Base-by-base conservation (phyloP, 2,797 vertebrate species). In the Myotis pilosus region DNA sequence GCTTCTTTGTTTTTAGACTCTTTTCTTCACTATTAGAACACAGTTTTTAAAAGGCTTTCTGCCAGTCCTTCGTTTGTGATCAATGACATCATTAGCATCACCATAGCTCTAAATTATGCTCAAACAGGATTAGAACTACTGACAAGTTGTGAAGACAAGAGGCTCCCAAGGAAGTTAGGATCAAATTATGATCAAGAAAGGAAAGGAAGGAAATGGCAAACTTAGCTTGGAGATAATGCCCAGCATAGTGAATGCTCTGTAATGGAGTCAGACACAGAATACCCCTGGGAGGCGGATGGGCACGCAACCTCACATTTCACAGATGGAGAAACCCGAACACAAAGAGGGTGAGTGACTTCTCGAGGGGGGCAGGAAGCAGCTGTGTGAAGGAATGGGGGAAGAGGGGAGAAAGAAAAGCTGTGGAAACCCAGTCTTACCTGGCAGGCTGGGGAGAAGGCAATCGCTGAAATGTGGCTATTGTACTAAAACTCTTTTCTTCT, bases 201-300 rank as follows among this genome's bases (percentile, higher is more conserved):
- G 91, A 94, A 91, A 94, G 96, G 91, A 96, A 97, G 96, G 90
- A 97, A 97, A 91, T 89, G 96, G 81, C 94, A 95, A 71, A 66
- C 47, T 95, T 68, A 16, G 80, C 87, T 41, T 94, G 83, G 83
- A 93, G 96, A 95, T 96, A 96, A 96, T 86, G 93, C 55, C 87
- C 11, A 1, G 57, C 64, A 86, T 3, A 95, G 96, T 82, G 78
- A 90, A 57, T 44, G 51, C 87, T 94, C 81, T 92, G 51, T 90
- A 79, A 95, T 55, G 90, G 84, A 94, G 78, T 82, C 76, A 15
- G 87, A 94, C 96, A 96, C 75, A 88, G 79, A 96, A 88, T 94
- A 47, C 92, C 81, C 94, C 79, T 79, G 90, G 89, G 89, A 96
- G 93, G 64, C 69, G 0, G 5, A 68, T 75, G 74, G 92, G 93